Evolutionary conservation across 2,888 invertebrate species (phyloP), one percentile per base, ranked within the genome.

Genomic region (Amblyteles armatorius): DNA sequence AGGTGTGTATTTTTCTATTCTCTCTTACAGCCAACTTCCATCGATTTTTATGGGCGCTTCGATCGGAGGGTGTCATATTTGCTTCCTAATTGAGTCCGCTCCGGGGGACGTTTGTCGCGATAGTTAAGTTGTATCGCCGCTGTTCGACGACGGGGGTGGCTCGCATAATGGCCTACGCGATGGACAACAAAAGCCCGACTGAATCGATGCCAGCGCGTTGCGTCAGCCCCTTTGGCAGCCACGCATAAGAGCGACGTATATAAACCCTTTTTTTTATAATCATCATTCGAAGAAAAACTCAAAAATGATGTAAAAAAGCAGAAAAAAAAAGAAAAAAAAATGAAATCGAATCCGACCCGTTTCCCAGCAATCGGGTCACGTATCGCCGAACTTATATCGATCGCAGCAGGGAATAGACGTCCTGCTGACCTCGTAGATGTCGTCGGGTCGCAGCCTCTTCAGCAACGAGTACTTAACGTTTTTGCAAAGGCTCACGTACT

Each of bases 401-500:
- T 83, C 80, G 48, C 50, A 83, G 44, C 67, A 74, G 7, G 82
- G 29, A 78, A 87, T 82, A 0, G 85, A 85, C 9, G 81, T 79
- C 57, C 84, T 84, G 48, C 83, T 87, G 57, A 88, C 72, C 63
- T 86, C 85, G 68, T 85, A 88, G 67, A 87, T 63, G 19, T 87
- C 87, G 52, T 89, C 79, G 1, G 81, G 40, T 50, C 79, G 85
- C n/a, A 89, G 65, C 26, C 87, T 88, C 68, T 86, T 90, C 19
- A 88, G 77, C 29, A 90, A 79, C 11, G 88, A 88, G 69, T 88
- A 86, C 60, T 90, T 90, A 0, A 89, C 88, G 60, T 78, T 89
- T 50, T 87, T 91, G 74, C 92, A 91, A 0, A 90, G 86, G 22
- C 83, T 86, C 9, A 90, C 88, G 67, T 91, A 92, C 60, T 88